phyloP scores from a whole-genome alignment of 2,113 vertebrate species.

The Butorides virescens region DNA sequence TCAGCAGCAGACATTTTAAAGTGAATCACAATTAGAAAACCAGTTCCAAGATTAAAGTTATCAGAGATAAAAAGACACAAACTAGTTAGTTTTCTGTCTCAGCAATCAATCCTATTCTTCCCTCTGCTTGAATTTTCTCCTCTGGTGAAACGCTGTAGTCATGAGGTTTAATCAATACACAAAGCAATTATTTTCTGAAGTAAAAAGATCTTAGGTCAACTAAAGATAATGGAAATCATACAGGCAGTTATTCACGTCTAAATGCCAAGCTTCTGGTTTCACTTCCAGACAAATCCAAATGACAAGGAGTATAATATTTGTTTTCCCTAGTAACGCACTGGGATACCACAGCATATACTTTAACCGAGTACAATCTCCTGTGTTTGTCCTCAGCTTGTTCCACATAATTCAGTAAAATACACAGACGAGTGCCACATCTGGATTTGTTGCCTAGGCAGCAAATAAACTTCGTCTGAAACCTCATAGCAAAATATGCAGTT shows the following conservation, averaged over 20 bases:
- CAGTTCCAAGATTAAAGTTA: background rate
- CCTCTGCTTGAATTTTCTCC: background rate
- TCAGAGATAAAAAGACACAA: background rate
- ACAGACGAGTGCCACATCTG: conserved; percentile 75
- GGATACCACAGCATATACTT: background rate
- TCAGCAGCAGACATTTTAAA: background rate
- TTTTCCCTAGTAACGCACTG: conserved; percentile 27
- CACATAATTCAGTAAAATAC: conserved; percentile 60
- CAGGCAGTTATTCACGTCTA: background rate
- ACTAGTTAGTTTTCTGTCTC: background rate
- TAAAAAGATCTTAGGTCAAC: conserved; percentile 26
- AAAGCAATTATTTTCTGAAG: conserved; percentile 39
- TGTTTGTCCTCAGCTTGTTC: conserved; percentile 10
- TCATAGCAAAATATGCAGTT: background rate
- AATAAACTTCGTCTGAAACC: conserved; percentile 44
- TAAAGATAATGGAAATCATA: conserved; percentile 5
- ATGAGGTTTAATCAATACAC: background rate
- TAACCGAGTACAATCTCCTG: background rate
- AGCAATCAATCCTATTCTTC: background rate
- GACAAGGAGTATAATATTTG: conserved; percentile 23
- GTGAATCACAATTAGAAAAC: background rate
- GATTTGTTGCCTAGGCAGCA: conserved; percentile 61
- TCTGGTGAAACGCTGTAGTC: background rate
- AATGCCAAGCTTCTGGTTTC: conserved; percentile 23
- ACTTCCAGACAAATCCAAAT: conserved; percentile 23